phyloP scores from a whole-genome alignment of 2,888 invertebrate genomes.

The Lottia gigantea region DNA sequence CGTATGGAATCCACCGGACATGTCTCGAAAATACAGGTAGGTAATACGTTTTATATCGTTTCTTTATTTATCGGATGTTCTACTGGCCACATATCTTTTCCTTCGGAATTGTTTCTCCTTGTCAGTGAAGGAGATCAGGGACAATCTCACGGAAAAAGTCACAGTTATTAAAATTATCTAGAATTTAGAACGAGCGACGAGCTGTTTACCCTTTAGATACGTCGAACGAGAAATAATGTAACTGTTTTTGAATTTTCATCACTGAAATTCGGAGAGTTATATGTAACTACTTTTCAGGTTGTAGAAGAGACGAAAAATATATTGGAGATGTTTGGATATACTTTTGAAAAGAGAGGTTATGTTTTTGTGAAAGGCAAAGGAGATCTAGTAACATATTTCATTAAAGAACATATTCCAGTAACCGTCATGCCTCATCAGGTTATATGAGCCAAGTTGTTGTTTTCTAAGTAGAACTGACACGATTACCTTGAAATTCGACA shows the following conservation, averaged over 20 bases:
- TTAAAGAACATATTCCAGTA: conserved; percentile 71
- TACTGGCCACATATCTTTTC: no score
- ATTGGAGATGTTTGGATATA: conserved; percentile 88
- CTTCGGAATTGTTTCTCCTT: no score
- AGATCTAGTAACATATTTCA: conserved; percentile 92
- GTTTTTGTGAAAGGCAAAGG: conserved; percentile 98
- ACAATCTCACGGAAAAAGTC: no score
- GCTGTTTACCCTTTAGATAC: no score
- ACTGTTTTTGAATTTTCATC: background rate
- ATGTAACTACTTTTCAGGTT: conserved; percentile 74
- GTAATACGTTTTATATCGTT: background rate
- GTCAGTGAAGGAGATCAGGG: no score
- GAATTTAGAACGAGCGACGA: no score
- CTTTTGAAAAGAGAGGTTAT: conserved; percentile 92
- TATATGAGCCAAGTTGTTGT: background rate
- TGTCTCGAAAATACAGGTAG: conserved; percentile 78
- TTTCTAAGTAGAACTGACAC: no score
- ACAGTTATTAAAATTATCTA: no score
- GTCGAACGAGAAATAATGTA: no score
- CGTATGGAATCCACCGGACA: conserved; percentile 97
- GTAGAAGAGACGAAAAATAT: conserved; percentile 94
- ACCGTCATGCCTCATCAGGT: background rate
- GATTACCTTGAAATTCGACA: no score
- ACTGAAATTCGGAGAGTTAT: no score
- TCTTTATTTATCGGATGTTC: no score